Conservation (phyloP, 2,888 invertebrate species). For the Malacosoma neustria region DNA sequence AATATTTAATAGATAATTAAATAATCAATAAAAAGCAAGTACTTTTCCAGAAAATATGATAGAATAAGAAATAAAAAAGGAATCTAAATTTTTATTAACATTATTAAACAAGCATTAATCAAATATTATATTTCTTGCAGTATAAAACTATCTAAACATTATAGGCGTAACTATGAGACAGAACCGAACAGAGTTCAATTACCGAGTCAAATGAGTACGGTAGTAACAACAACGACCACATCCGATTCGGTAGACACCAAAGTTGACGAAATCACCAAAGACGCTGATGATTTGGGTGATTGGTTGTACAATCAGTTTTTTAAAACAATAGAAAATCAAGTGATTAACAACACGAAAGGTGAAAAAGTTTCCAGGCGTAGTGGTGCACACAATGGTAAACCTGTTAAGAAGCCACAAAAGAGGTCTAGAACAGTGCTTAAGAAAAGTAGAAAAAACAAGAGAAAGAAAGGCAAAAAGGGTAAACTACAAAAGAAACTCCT, state of each 20-base stretch:
- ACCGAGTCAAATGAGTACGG: conserved; percentile 10
- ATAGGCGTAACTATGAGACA: conserved; percentile 24
- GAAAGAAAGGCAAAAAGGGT: conserved; percentile 25
- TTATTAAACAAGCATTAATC: neutral
- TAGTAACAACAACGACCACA: conserved; percentile 16
- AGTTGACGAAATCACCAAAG: conserved; percentile 38
- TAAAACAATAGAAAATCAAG: conserved; percentile 59
- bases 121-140: conserved; percentile 27
- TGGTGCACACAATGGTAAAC: conserved; percentile 15
- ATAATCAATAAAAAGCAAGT: too few species aligned
- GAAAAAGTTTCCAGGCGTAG: conserved; percentile 36
- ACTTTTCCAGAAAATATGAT: too few species aligned
- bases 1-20: too few species aligned
- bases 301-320: conserved; percentile 67
- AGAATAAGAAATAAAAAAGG: too few species aligned
- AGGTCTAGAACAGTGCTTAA: conserved; percentile 24
- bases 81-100: neutral
- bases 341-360: conserved; percentile 45
- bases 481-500: conserved; percentile 39
- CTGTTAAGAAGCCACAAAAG: conserved; percentile 16
- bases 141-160: conserved; percentile 36
- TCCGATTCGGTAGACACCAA: conserved; percentile 25
- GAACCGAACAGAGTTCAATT: conserved; percentile 25
- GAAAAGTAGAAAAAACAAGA: conserved; percentile 18
- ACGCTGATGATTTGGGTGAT: conserved; percentile 52